Conservation (phyloP, 2,888 invertebrate species). For the Coecobrya sp. region DNA sequence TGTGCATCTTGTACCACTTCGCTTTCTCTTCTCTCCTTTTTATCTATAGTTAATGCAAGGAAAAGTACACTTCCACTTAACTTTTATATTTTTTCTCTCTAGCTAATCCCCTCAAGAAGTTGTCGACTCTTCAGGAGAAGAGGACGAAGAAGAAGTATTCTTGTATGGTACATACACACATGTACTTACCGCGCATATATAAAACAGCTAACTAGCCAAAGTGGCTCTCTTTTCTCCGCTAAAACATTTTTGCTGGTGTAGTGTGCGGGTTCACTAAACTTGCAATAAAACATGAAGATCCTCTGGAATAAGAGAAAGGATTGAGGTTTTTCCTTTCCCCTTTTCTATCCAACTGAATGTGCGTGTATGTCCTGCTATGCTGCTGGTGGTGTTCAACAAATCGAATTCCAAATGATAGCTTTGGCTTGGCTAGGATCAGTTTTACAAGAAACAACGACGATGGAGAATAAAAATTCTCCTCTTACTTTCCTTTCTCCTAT, state of each 20-base stretch:
- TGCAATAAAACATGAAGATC: conserved; percentile 58
- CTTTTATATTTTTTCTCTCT: conserved; percentile 55
- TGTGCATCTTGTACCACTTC: conserved; percentile 49
- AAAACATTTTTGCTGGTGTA: conserved; percentile 35
- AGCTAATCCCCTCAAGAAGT: conserved; percentile 63
- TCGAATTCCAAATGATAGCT: conserved; percentile 72
- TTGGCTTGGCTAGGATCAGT: conserved; percentile 16
- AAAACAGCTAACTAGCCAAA: conserved; percentile 34
- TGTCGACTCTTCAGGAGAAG: conserved; percentile 51
- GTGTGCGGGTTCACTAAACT: conserved; percentile 62
- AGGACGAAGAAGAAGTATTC: conserved; percentile 17
- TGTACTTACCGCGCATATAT: conserved; percentile 17
- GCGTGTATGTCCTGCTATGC: neutral
- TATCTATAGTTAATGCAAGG: conserved; percentile 55
- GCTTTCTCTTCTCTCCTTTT: neutral
- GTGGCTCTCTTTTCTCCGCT: conserved; percentile 6
- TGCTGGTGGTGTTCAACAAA: conserved; percentile 44
- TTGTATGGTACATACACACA: neutral
- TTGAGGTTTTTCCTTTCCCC: conserved; percentile 44
- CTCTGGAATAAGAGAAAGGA: conserved; percentile 49
- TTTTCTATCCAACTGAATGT: conserved; percentile 10
- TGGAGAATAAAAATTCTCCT: conserved; percentile 16
- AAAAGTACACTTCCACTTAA: conserved; percentile 55
- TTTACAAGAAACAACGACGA: neutral
- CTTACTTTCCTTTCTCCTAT: conserved; percentile 19